These are phyloP conservation scores for Agrilus planipennis DNA, from an alignment of 1,140 invertebrate genomes.

Conservation along the genomic window DNA sequence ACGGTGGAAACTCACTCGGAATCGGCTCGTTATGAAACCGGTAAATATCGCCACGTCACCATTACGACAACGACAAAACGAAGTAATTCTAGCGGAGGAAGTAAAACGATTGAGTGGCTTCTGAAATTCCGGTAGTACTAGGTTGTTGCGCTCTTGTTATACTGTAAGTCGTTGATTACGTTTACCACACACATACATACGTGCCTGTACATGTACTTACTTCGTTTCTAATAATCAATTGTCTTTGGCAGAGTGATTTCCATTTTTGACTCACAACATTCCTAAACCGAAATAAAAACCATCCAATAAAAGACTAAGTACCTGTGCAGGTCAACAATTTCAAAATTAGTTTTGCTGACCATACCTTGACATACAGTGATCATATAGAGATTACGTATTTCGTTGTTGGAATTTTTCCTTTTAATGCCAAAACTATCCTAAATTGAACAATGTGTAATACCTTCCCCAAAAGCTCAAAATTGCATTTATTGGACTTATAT, in stretches of 20 bases:
- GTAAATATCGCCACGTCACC: slow-evolving; percentile 8
- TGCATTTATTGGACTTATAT: no score
- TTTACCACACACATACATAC: background rate
- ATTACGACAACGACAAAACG: slow-evolving; percentile 4
- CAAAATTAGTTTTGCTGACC: slow-evolving; percentile 2
- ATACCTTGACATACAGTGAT: no score
- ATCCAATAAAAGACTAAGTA: background rate
- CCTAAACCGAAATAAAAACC: background rate
- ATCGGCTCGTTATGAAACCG: slow-evolving; percentile 9
- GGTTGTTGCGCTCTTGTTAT: no score
- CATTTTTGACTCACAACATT: no score
- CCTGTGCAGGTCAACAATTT: slow-evolving; percentile 1
- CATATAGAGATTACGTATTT: no score
- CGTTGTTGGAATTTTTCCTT: no score
- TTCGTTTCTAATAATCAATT: background rate
- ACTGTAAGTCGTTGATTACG: background rate
- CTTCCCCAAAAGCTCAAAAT: no score
- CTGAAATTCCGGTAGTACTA: background rate
- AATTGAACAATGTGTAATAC: no score
- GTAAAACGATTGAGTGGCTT: slow-evolving; percentile 12
- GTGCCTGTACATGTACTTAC: slow-evolving; percentile 1
- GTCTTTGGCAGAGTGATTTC: background rate
- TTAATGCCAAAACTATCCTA: no score
- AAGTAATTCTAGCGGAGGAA: slow-evolving; percentile 6
- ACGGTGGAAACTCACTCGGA: slow-evolving; percentile 10